A percentile compares a stretch with the other conserved stretches of the same genome.
These are phyloP conservation scores for Agrilus cyanescens DNA, from an alignment of 2,888 invertebrate species.

Conservation along the genomic window DNA sequence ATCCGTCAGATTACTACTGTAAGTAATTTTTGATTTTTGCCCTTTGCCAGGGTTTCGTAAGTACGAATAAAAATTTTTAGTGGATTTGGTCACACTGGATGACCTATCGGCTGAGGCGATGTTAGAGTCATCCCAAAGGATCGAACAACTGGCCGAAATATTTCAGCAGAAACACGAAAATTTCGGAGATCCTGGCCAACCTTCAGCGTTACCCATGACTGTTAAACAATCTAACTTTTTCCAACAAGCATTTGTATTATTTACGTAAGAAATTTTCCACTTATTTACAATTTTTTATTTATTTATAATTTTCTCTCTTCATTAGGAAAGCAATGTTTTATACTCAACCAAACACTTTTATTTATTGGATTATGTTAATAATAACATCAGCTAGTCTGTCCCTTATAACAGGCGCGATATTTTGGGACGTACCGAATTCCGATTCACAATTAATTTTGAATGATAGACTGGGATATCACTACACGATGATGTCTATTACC, in stretches of 20 bases:
- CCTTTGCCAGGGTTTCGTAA: background rate
- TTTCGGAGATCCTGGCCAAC: constrained; percentile 62
- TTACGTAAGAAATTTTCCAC: constrained; percentile 38
- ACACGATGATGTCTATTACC: constrained; percentile 64
- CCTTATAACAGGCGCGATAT: constrained; percentile 72
- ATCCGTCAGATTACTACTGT: constrained; percentile 93
- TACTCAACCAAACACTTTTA: constrained; percentile 74
- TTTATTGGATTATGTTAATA: constrained; percentile 66
- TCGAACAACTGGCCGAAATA: constrained; percentile 78
- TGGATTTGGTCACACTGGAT: constrained; percentile 87
- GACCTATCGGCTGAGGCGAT: constrained; percentile 89
- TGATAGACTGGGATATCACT: constrained; percentile 79
- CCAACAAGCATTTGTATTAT: constrained; percentile 58
- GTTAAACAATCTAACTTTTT: constrained; percentile 52
- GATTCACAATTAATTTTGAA: constrained; percentile 62
- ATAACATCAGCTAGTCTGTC: constrained; percentile 73
- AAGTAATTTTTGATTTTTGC: constrained; percentile 34
- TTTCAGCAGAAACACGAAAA: constrained; percentile 57
- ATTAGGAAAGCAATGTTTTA: constrained; percentile 57
- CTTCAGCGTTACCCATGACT: constrained; percentile 59
- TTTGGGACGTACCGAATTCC: constrained; percentile 75
- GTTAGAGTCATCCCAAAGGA: constrained; percentile 86
- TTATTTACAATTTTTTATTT: background rate
- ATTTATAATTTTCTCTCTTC: constrained; percentile 1
- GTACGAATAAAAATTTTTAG: constrained; percentile 37